These are phyloP conservation scores for Aspidiotus rigidus DNA, from an alignment of 2,888 invertebrate genomes.

Conservation along the genomic window DNA sequence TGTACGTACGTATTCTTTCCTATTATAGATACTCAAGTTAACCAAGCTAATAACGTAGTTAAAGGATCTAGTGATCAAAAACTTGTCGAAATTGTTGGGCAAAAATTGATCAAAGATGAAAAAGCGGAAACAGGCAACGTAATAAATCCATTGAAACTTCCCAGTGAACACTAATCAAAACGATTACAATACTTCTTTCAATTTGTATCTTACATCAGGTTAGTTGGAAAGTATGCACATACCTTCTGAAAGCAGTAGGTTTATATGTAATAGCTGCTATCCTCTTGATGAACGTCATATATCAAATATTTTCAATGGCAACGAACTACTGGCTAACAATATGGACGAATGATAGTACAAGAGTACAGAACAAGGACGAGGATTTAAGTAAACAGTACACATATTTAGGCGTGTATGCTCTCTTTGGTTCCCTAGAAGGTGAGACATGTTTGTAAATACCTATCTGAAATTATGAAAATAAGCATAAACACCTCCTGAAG, in stretches of 20 bases:
- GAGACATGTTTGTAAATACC: too few species aligned
- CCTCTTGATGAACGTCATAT: slow-evolving; percentile 66
- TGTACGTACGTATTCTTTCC: too few species aligned
- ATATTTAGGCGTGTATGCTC: slow-evolving; percentile 84
- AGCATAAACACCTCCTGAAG: too few species aligned
- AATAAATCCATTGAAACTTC: not conserved
- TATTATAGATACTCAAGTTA: slow-evolving; percentile 42
- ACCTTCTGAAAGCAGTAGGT: slow-evolving; percentile 79
- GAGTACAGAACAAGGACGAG: slow-evolving; percentile 41
- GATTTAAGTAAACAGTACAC: slow-evolving; percentile 54
- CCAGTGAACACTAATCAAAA: too few species aligned
- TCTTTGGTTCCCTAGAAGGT: slow-evolving; percentile 78
- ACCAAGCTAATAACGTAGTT: slow-evolving; percentile 50
- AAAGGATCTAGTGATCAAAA: too few species aligned
- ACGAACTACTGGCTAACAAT: slow-evolving; percentile 76
- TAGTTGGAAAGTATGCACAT: slow-evolving; percentile 76
- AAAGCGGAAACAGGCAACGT: slow-evolving; percentile 75
- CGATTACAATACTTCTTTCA: not conserved
- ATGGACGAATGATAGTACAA: slow-evolving; percentile 64
- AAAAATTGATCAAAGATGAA: slow-evolving; percentile 82
- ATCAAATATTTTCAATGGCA: slow-evolving; percentile 75
- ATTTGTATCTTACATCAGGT: slow-evolving; percentile 49
- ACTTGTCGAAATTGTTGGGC: slow-evolving; percentile 42
- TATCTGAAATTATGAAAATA: too few species aligned
- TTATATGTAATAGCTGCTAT: slow-evolving; percentile 62